Evolutionary conservation across 30 jellyfish, hydroid and myxozoan genomes (phyloP), one percentile per base, ranked within the genome.

Genomic region (Kudoa iwatai): DNA sequence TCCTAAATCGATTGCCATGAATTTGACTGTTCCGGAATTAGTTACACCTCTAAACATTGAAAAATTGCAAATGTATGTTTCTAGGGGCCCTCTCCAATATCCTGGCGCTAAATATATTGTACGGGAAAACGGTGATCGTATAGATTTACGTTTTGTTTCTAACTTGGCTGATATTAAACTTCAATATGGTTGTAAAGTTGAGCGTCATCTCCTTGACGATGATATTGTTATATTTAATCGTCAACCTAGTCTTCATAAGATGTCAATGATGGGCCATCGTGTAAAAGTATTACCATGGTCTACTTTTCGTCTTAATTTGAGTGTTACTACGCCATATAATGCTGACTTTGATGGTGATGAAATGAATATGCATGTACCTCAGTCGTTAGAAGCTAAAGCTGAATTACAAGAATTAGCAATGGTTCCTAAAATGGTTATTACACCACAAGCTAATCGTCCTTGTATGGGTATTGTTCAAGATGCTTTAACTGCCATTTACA

Each of bases 261-360:
- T 77, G 96, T 65, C 90, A 35, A 77, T 77, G 96, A 77, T 77
- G 96, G 96, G 96, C 9, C 96, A 77, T 38, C 53, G 96, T 32
- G 96, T 77, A 4, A 57, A 58, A 48, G 96, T 77, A 10, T 50
- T 77, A 32, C 96, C 96, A 0, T 77, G 96, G 96, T 77, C 96
- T 3, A 77, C 96, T 3, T 77, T 77, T 47, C 83, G 96, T 21
- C 36, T 77, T 45, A 77, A 77, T 39, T 39, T 77, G 52, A 77
- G 96, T 62, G 96, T 77, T 40, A 77, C 96, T n/a, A 77, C 96
- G 9, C 96, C 96, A 2, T 77, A 77, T 60, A 77, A 77, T 47
- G 96, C 96, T 28, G 96, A 77, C 46, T 77, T 77, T 58, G 96
- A 77, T 43, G 96, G 96, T 14, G 96, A 77, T 36, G 96, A 77